These are phyloP conservation scores for Laticauda colubrina DNA, from an alignment of 2,113 vertebrate genomes.

Conservation along the genomic window DNA sequence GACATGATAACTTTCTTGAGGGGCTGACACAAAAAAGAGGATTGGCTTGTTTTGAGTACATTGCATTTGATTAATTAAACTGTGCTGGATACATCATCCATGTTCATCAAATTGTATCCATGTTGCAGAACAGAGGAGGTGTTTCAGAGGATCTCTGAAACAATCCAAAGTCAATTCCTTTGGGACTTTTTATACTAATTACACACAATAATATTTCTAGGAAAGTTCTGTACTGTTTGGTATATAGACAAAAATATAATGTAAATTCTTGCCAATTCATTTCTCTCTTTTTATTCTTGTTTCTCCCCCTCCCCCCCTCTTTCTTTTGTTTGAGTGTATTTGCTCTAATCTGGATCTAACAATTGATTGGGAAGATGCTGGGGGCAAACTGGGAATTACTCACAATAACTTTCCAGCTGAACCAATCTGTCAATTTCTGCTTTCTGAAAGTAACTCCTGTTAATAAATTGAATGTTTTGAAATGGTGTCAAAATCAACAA, in stretches of 20 bases:
- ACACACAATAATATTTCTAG: not conserved
- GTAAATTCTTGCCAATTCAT: not conserved
- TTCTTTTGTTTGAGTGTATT: not conserved
- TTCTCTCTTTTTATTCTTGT: not conserved
- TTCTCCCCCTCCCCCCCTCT: accelerated
- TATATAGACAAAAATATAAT: not conserved
- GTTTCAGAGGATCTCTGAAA: not conserved
- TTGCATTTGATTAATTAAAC: not conserved
- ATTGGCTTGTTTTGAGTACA: not conserved
- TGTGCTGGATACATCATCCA: not conserved
- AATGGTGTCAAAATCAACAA: not conserved
- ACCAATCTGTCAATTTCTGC: not conserved
- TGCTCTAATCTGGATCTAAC: not conserved
- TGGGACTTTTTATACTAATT: not conserved
- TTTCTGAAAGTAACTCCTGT: not conserved
- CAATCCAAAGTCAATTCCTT: not conserved
- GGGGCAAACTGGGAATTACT: not conserved
- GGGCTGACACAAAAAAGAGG: not conserved
- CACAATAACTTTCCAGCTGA: not conserved
- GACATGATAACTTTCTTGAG: not conserved
- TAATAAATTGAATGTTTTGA: not conserved
- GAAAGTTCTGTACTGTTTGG: not conserved
- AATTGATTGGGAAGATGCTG: not conserved
- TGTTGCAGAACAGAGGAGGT: not conserved
- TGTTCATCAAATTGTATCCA: not conserved